Base-by-base conservation (phyloP, 2,113 vertebrate species). In the Cercocebus atys region DNA sequence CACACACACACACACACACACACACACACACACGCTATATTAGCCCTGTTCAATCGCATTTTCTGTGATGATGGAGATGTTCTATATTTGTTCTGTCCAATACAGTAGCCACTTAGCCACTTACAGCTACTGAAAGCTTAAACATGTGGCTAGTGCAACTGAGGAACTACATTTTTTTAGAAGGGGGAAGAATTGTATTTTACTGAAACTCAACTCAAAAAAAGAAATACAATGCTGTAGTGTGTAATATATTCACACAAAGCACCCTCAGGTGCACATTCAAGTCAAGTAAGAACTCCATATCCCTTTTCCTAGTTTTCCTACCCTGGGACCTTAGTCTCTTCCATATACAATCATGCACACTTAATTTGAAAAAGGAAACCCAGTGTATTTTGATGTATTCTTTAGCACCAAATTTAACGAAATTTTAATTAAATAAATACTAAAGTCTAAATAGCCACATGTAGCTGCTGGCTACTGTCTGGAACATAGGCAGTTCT, bases 131-230 rank as follows among this genome's bases (percentile, higher is more conserved):
- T 43, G n/a, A 91, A 13, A 5, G 7, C 64, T 72, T 82, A 64
- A 55, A 70, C 27, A 11, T 18, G 47, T 43, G 64, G 11, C 90
- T 57, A 18, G 30, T 45, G 27, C 14, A 43, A 82, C 30, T 12
- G 47, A 70, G 76, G 32, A 91, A 35, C 5, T 57, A 18, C 13
- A 35, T 25, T 17, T 35, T 85, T 85, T 14, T 75, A 64, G 61
- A 64, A 64, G 98, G 99, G 99, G 99, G 99, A 99, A 99, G 99
- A 99, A 99, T 97, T 98, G 99, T 98, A 98, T 99, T 99, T 99
- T 99, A 99, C 99, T 99, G 99, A 99, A 99, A 99, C 99, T 99
- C 98, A 99, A 99, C 99, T 99, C 99, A 99, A 99, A 99, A 99
- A 99, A 64, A 64, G 61, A 99, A 99, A 99, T 99, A 99, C 99